Base-by-base conservation (phyloP, 1,140 invertebrate species). In the Cotesia vestalis region DNA sequence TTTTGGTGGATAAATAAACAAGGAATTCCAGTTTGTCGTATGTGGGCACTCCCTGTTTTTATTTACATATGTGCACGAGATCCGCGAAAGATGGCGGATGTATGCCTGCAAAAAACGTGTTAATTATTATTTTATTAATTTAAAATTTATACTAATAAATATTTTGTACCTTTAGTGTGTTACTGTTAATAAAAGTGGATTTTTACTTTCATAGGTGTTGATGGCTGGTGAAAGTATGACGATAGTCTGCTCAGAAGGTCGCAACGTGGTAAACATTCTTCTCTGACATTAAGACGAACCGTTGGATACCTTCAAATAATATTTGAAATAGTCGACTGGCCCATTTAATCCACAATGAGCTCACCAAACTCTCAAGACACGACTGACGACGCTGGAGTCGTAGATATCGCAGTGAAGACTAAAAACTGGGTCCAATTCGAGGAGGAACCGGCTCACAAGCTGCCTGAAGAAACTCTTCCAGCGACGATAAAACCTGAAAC, bases 371-470 rank as follows among this genome's bases (percentile, higher is more conserved):
- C 80, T 38, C 72, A 78, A 74, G 84, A 86, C 63, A 81, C 78
- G 34, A 79, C 77, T 27, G 83, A 85, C 63, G 75, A 82, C 80
- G 78, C 77, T 40, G 35, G 66, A 63, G 72, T 75, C 70, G 38
- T 72, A 38, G 75, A 69, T 72, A 63, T n/a, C 5, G 35, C 70
- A 35, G 64, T 76, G 3, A 76, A 66, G 40, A 74, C 78, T 20
- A 81, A 81, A 72, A 81, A 83, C 69, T 90, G 89, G 89, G 88
- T 90, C 55, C 85, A 89, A 80, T 90, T 90, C 73, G 89, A 90
- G 9, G 88, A 90, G 57, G 88, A 89, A 46, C 61, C 78, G 53
- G 77, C 72, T 27, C 75, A 68, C 35, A 40, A 76, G 69, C 74
- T 84, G n/a, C 36, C 73, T 35, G 60, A 68, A 61, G 63, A 34